phyloP scores from a whole-genome alignment of 2,113 vertebrate species.

The Bambusicola thoracicus region DNA sequence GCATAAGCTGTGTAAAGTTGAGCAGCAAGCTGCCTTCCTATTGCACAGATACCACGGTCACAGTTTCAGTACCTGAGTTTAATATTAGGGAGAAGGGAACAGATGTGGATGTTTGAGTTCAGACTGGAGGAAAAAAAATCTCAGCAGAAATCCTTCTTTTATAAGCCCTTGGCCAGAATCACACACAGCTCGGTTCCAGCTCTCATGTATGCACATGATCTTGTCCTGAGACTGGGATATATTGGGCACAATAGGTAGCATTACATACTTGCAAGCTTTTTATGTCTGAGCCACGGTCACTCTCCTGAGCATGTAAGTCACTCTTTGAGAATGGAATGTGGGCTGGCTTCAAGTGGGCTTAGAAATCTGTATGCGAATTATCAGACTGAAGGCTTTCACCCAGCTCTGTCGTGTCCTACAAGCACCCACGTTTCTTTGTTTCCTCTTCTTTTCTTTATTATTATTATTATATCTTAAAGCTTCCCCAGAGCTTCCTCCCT shows the following conservation, averaged over 20 bases:
- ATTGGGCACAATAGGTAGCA: background rate
- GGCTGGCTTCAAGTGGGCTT: background rate
- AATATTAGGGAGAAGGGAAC: background rate
- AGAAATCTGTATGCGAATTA: background rate
- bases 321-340: background rate
- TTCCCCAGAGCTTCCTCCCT: background rate
- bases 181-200: background rate
- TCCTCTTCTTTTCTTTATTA: too few relatives aligned
- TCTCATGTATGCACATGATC: background rate
- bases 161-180: background rate
- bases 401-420: background rate
- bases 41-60: background rate
- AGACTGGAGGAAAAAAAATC: background rate
- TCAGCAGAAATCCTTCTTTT: background rate
- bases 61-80: background rate
- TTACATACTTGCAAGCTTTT: background rate
- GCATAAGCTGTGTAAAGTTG: background rate
- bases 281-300: accelerated
- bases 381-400: background rate
- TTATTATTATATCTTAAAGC: background rate
- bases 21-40: background rate
- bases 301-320: background rate
- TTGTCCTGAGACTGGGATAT: accelerated
- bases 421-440: background rate
- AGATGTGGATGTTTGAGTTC: background rate